Evolutionary conservation across 2,888 invertebrate species (phyloP).

Genomic region (Orthonevra nobilis): DNA sequence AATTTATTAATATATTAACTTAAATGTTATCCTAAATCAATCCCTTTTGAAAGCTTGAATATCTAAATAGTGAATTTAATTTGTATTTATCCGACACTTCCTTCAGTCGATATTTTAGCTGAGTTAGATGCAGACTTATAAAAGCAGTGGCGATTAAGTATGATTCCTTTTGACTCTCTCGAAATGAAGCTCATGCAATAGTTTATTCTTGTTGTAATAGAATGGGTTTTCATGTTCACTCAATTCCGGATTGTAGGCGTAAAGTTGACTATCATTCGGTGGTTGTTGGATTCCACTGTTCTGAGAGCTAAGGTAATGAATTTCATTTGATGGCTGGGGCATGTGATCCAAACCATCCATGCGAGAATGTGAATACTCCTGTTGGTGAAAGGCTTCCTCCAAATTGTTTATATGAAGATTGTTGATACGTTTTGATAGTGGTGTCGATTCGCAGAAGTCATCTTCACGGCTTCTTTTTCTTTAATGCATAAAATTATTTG

Average conservation of each 20-base stretch:
- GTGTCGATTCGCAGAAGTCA: constrained; percentile 89
- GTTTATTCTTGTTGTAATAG: constrained; percentile 92
- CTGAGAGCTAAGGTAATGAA: constrained; percentile 51
- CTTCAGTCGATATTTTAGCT: constrained; percentile 18
- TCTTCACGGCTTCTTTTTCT: constrained; percentile 90
- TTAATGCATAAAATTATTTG: constrained; percentile 73
- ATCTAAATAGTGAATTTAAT: not conserved
- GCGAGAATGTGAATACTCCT: constrained; percentile 44
- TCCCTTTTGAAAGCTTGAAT: constrained; percentile 39
- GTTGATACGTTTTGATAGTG: constrained; percentile 93
- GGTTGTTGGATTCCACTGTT: constrained; percentile 44
- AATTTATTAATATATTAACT: constrained; percentile 36
- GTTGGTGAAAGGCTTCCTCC: constrained; percentile 44
- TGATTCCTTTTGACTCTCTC: constrained; percentile 86
- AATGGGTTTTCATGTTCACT: constrained; percentile 89
- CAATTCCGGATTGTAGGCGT: constrained; percentile 87
- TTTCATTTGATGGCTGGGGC: constrained; percentile 69
- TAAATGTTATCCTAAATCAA: constrained; percentile 52
- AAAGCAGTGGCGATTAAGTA: not conserved
- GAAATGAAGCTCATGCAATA: constrained; percentile 91
- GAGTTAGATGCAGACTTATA: not conserved
- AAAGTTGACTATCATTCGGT: constrained; percentile 65
- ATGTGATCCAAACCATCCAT: constrained; percentile 69
- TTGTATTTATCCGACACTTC: not conserved
- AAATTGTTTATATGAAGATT: constrained; percentile 89